Conservation (phyloP, 2,888 invertebrate genomes). For the Eupithecia pulchellata region DNA sequence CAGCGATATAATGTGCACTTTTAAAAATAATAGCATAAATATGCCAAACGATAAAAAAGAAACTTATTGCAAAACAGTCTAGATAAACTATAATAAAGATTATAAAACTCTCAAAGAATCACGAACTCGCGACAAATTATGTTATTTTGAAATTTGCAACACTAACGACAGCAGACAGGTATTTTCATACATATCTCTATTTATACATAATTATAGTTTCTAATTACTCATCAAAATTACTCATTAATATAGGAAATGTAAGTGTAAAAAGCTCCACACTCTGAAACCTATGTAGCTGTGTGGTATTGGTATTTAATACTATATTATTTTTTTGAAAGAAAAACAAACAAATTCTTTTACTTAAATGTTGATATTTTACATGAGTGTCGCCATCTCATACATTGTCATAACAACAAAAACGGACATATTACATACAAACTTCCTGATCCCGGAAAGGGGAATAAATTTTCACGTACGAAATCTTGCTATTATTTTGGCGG, state of each 20-base stretch:
- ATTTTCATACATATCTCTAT: not conserved
- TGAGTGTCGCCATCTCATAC: too few relatives aligned
- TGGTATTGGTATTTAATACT: too few relatives aligned
- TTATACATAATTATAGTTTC: too few relatives aligned
- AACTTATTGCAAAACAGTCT: not conserved
- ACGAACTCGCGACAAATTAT: conserved; percentile 1
- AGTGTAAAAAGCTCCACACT: not conserved
- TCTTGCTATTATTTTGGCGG: not conserved
- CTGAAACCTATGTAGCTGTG: too few relatives aligned
- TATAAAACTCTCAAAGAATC: not conserved
- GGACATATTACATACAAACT: not conserved
- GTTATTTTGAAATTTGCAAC: conserved; percentile 5
- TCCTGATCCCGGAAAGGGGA: not conserved
- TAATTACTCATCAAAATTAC: too few relatives aligned
- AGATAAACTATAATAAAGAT: conserved; percentile 6
- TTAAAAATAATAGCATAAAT: not conserved
- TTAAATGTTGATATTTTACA: too few relatives aligned
- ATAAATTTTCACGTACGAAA: not conserved
- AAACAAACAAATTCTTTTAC: not conserved
- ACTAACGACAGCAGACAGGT: not conserved
- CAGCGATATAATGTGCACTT: conserved; percentile 6
- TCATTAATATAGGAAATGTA: not conserved
- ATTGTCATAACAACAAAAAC: not conserved
- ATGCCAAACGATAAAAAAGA: conserved; percentile 14
- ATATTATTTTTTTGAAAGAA: not conserved